phyloP scores from a whole-genome alignment of 2,113 vertebrate species.

The Polyodon spathula region DNA sequence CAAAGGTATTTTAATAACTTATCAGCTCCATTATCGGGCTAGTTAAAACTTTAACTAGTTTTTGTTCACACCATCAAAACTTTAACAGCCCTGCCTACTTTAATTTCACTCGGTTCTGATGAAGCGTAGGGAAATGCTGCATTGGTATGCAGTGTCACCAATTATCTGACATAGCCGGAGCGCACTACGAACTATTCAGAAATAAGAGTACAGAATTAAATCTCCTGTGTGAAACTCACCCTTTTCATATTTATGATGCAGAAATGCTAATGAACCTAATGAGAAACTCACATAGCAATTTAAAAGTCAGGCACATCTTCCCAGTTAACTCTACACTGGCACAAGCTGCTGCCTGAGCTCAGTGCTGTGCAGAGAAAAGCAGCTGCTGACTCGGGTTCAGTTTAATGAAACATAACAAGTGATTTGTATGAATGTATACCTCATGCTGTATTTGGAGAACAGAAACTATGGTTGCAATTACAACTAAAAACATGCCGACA shows the following conservation, averaged over 20 bases:
- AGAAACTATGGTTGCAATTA: too few species aligned
- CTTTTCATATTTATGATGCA: slow-evolving; percentile 85
- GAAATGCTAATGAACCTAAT: slow-evolving; percentile 80
- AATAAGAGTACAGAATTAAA: slow-evolving; percentile 72
- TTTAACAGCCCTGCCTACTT: slow-evolving; percentile 44
- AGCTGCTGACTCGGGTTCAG: neutral
- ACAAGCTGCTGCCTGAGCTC: slow-evolving; percentile 9
- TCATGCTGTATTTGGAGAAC: neutral
- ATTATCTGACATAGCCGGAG: slow-evolving; percentile 70
- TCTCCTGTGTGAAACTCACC: slow-evolving; percentile 62
- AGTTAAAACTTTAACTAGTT: slow-evolving; percentile 32
- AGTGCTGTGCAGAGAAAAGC: neutral
- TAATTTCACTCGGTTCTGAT: slow-evolving; percentile 56
- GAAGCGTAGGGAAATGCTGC: slow-evolving; percentile 65
- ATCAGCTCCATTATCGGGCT: slow-evolving; percentile 48
- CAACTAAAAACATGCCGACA: too few species aligned
- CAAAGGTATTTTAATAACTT: slow-evolving; percentile 54
- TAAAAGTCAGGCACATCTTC: slow-evolving; percentile 61
- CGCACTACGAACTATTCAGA: slow-evolving; percentile 73
- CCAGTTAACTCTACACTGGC: slow-evolving; percentile 56
- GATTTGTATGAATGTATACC: neutral
- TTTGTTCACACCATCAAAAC: slow-evolving; percentile 62
- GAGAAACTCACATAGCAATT: slow-evolving; percentile 58
- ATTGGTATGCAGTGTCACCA: slow-evolving; percentile 74
- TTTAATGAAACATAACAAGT: slow-evolving; percentile 2